Evolutionary conservation across 2,113 vertebrate genomes (phyloP), one percentile per base, ranked within the genome.

Genomic region (Aythya baeri): DNA sequence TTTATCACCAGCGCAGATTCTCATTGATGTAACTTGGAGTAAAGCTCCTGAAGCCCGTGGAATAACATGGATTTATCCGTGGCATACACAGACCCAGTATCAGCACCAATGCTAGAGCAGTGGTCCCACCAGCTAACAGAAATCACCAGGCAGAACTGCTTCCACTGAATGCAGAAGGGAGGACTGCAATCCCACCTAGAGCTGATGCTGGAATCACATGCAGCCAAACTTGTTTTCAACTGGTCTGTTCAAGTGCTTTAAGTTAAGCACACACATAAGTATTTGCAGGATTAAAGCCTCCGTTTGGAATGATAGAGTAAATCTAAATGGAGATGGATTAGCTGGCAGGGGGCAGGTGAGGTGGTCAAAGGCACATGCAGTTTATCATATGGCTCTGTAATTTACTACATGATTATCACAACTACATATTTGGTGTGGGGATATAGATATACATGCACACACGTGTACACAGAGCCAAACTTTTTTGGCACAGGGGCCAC

Each of bases 361-460:
- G 88, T 96, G 93, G 96, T 96, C 94, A 96, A 94, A 96, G 77
- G 88, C 88, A 91, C 90, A 91, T 70, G 75, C 95, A 96, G 96
- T 96, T 97, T 94, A 97, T 97, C 95, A 95, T 94, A 96, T 84
- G 84, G 92, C 89, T 94, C 87, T 91, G 92, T 96, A 96, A 97
- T 97, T 96, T 97, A 96, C 94, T 89, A 90, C 46, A 86, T 80
- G 93, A 97, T 97, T 96, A 97, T 96, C 96, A 89, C 95, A 95
- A 96, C 78, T 89, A 96, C 96, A 82, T 96, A 96, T 96, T 97
- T 97, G 97, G 94, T 97, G 71, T 96, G 92, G 91, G 96, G 96
- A 95, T 97, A 97, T 96, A 97, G 96, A 95, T 94, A 95, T 86
- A 92, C 86, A 93, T 82, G 61, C 88, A 71, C 66, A 95, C 74